Evolutionary conservation across 2,888 invertebrate species (phyloP).

Genomic region (Alviniconcha strummeri): DNA sequence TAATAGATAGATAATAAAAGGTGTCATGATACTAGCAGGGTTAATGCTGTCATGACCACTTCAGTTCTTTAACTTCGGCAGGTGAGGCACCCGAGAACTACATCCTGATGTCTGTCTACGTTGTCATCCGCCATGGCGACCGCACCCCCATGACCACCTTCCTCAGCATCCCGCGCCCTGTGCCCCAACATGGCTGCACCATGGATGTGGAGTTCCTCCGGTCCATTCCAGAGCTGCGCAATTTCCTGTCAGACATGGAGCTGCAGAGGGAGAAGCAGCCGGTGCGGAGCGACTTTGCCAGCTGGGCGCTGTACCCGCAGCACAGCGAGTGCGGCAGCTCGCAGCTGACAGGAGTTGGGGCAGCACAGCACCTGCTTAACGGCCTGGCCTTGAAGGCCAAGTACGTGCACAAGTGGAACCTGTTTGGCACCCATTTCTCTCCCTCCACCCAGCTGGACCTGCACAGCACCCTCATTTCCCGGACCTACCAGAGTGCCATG

Average conservation of each 20-base stretch:
- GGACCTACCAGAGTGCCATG: constrained; percentile 93
- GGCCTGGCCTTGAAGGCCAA: constrained; percentile 79
- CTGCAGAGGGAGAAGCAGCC: constrained; percentile 22
- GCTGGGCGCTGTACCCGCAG: constrained; percentile 63
- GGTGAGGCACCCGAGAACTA: constrained; percentile 47
- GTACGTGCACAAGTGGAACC: constrained; percentile 67
- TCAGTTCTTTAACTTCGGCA: constrained; percentile 25
- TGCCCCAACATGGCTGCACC: constrained; percentile 12
- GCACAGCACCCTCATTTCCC: constrained; percentile 88
- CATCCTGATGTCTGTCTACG: constrained; percentile 58
- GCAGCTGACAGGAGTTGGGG: constrained; percentile 87
- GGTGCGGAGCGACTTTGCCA: constrained; percentile 34
- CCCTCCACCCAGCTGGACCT: constrained; percentile 76
- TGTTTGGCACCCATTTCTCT: constrained; percentile 61
- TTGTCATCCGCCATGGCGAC: constrained; percentile 89
- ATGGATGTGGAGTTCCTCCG: not conserved
- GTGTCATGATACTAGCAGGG: too few species aligned
- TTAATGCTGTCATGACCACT: too few species aligned
- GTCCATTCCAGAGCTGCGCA: constrained; percentile 33
- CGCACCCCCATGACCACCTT: constrained; percentile 86
- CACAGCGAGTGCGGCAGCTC: constrained; percentile 82
- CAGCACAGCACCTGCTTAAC: constrained; percentile 87
- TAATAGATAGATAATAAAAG: too few species aligned
- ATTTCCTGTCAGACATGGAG: constrained; percentile 44
- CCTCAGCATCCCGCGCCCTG: constrained; percentile 14